phyloP scores from a whole-genome alignment of 2,888 invertebrate species.

The Mesoligia furuncula region DNA sequence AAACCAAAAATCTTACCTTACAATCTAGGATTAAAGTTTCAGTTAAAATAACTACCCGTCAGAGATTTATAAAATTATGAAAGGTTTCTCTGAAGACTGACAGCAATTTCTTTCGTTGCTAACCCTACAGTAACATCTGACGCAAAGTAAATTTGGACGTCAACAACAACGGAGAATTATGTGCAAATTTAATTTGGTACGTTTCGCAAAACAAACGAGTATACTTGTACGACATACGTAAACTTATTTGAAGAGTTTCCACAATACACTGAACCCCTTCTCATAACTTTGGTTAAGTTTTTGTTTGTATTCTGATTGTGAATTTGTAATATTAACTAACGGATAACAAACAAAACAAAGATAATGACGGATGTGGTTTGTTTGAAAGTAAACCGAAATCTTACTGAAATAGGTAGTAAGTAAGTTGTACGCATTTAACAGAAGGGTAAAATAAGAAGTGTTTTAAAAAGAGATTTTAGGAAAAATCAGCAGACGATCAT shows the following conservation, averaged over 20 bases:
- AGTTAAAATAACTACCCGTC: neutral
- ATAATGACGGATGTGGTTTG: neutral
- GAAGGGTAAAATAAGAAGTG: no score
- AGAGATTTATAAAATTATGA: slow-evolving; percentile 19
- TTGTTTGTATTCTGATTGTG: slow-evolving; percentile 29
- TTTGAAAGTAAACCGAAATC: neutral
- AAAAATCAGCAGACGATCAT: no score
- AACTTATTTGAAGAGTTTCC: slow-evolving; percentile 39
- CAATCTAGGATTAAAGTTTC: neutral
- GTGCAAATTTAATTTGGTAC: slow-evolving; percentile 63
- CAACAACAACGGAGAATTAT: slow-evolving; percentile 50
- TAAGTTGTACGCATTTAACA: neutral
- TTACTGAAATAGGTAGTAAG: no score
- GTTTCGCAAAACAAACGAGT: slow-evolving; percentile 60
- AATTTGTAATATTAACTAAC: slow-evolving; percentile 19
- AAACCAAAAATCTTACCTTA: neutral
- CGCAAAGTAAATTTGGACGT: slow-evolving; percentile 50
- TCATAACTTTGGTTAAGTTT: slow-evolving; percentile 27
- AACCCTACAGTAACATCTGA: slow-evolving; percentile 43
- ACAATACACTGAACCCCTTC: slow-evolving; percentile 27
- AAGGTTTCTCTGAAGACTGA: neutral
- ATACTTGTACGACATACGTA: slow-evolving; percentile 50
- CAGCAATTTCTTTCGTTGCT: slow-evolving; percentile 34
- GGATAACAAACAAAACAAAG: neutral
- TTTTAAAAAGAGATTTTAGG: no score